phyloP scores from a whole-genome alignment of 2,888 invertebrate species.

The Parapristionchus giblindavisi region DNA sequence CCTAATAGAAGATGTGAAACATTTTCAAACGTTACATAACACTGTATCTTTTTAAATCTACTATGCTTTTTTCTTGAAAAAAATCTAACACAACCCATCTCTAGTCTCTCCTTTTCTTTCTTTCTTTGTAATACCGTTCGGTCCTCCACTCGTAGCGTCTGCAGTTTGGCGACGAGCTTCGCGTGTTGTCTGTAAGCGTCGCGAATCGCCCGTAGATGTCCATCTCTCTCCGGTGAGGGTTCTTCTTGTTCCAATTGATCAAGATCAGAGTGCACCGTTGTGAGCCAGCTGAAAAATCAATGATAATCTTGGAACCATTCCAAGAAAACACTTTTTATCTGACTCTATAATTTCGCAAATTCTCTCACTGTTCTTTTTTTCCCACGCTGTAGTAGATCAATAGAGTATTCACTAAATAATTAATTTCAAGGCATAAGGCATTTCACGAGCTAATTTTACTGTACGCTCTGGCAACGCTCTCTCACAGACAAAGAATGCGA shows the following conservation, averaged over 20 bases:
- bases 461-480: no score
- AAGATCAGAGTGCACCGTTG: conserved; percentile 22
- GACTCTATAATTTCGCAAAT: no score
- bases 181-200: conserved; percentile 28
- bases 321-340: no score
- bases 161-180: conserved; percentile 51
- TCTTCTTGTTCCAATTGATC: conserved; percentile 27
- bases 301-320: no score
- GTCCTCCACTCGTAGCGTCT: conserved; percentile 48
- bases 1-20: no score
- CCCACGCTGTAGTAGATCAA: neutral
- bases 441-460: no score
- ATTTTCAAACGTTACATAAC: no score
- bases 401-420: neutral
- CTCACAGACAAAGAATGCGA: no score
- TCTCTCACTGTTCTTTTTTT: neutral
- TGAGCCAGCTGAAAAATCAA: conserved; percentile 20
- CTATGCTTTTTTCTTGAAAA: no score
- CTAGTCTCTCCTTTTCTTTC: no score
- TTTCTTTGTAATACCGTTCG: conserved; percentile 25
- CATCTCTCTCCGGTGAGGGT: conserved; percentile 17
- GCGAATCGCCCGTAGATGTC: conserved; percentile 8
- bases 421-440: neutral
- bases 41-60: no score
- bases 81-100: no score